A percentile compares a stretch with the other conserved stretches of the same genome.
Conservation (phyloP, 2,797 vertebrate species). For the Gephyroberyx darwinii region DNA sequence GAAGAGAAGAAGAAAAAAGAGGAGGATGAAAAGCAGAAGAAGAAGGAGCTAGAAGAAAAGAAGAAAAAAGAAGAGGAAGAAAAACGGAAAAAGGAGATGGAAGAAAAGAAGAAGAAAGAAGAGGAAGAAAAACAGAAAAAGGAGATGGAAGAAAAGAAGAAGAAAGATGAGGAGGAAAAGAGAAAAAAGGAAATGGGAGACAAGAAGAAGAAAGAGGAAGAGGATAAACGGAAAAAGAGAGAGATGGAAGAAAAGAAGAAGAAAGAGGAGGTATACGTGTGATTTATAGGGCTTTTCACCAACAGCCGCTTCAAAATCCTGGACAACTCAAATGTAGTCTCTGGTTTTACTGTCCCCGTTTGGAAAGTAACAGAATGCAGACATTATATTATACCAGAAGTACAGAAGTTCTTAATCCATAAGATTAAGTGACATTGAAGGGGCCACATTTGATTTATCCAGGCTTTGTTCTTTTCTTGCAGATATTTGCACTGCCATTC, state of each 20-base stretch:
- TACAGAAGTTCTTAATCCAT: not conserved
- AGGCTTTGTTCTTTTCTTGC: conserved; percentile 10
- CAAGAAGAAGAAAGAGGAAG: conserved; percentile 26
- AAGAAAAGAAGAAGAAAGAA: conserved; percentile 18
- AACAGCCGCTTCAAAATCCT: conserved; percentile 1
- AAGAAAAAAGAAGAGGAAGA: conserved; percentile 31
- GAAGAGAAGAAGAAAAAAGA: conserved; percentile 37
- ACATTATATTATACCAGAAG: conserved; percentile 3
- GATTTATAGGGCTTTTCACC: conserved; percentile 2
- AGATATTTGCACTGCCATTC: conserved; percentile 14
- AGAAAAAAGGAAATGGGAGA: conserved; percentile 51
- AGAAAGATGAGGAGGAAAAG: conserved; percentile 37
- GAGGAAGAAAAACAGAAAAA: conserved; percentile 44
- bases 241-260: conserved; percentile 51
- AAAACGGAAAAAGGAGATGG: conserved; percentile 43
- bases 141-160: conserved; percentile 10
- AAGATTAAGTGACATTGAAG: not conserved
- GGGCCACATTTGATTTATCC: conserved; percentile 18
- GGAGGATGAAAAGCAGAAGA: conserved; percentile 44
- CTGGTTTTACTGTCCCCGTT: not conserved
- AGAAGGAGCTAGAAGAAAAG: conserved; percentile 30
- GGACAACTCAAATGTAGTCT: conserved; percentile 17
- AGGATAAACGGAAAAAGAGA: conserved; percentile 41
- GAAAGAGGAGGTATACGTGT: conserved; percentile 70
- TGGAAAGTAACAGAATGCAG: conserved; percentile 11